Conservation (phyloP, 2,888 invertebrate species). For the Encarsia formosa region DNA sequence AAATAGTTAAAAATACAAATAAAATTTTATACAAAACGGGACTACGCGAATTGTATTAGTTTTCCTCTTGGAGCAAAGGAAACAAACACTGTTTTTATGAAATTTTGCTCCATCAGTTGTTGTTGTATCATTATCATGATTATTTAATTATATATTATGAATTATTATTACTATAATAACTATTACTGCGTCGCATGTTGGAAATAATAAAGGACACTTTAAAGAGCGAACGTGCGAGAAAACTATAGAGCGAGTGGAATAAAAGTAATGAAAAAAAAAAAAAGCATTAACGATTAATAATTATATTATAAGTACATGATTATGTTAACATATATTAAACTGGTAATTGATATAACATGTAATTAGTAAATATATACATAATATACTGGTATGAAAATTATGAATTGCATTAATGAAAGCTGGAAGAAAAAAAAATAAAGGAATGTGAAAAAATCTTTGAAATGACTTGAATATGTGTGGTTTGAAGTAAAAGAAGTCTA, state of each 20-base stretch:
- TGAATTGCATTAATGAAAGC: slow-evolving; percentile 32
- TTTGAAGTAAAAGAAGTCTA: slow-evolving; percentile 19
- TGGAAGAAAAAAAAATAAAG: slow-evolving; percentile 32
- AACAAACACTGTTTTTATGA: slow-evolving; percentile 19
- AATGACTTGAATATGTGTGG: slow-evolving; percentile 24
- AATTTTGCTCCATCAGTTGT: slow-evolving; percentile 27
- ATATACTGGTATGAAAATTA: slow-evolving; percentile 32
- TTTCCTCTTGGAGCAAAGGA: slow-evolving; percentile 24
- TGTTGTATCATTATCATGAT: slow-evolving; percentile 30
- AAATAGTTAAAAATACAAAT: background rate
- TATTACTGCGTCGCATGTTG: slow-evolving; percentile 28
- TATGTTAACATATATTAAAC: slow-evolving; percentile 39
- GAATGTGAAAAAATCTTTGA: slow-evolving; percentile 29
- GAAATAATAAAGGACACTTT: slow-evolving; percentile 26
- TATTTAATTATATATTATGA: slow-evolving; percentile 30
- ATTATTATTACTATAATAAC: slow-evolving; percentile 30
- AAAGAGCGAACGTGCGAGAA: slow-evolving; percentile 24
- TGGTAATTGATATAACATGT: slow-evolving; percentile 42
- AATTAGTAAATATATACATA: slow-evolving; percentile 40
- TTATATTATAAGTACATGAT: slow-evolving; percentile 38
- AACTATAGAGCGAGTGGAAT: slow-evolving; percentile 23
- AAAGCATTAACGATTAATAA: slow-evolving; percentile 38
- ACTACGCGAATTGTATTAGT: slow-evolving; percentile 26
- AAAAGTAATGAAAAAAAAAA: slow-evolving; percentile 27
- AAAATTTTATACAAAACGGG: slow-evolving; percentile 18